Evolutionary conservation across 1,140 invertebrate genomes (phyloP).

Genomic region (Atopsyche davidsoni): DNA sequence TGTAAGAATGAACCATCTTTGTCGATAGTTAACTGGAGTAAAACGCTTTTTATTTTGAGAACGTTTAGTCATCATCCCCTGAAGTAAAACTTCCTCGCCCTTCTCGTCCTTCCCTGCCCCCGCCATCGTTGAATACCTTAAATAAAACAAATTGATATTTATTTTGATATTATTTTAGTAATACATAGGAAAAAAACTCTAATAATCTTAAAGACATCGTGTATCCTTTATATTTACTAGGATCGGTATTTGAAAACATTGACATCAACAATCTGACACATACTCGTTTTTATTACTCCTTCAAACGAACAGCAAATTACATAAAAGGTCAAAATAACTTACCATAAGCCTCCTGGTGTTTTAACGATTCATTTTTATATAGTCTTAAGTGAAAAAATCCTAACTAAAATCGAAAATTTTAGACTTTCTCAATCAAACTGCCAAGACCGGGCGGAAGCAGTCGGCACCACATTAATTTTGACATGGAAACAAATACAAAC

Average conservation of each 20-base stretch:
- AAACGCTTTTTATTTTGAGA: constrained; percentile 84
- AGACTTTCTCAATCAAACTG: constrained; percentile 10
- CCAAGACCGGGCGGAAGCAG: constrained; percentile 23
- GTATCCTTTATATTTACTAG: no score
- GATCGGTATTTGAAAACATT: no score
- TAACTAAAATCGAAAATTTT: constrained; percentile 6
- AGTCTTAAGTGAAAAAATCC: no score
- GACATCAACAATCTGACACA: no score
- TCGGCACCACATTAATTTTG: constrained; percentile 14
- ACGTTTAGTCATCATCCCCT: constrained; percentile 77
- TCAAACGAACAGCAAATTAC: no score
- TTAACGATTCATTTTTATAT: no score
- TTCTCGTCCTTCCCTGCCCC: constrained; percentile 46
- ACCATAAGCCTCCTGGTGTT: no score
- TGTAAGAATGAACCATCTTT: constrained; percentile 77
- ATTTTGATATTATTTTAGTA: no score
- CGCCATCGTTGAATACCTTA: constrained; percentile 25
- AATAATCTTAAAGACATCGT: no score
- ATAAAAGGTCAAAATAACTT: no score
- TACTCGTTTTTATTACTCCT: no score
- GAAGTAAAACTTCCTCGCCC: constrained; percentile 47
- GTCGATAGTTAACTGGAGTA: constrained; percentile 77
- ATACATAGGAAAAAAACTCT: no score
- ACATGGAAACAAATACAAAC: constrained; percentile 20
- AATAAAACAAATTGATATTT: constrained; percentile 4